These are phyloP conservation scores for Huso huso DNA, from an alignment of 2,797 vertebrate species.

Conservation along the genomic window DNA sequence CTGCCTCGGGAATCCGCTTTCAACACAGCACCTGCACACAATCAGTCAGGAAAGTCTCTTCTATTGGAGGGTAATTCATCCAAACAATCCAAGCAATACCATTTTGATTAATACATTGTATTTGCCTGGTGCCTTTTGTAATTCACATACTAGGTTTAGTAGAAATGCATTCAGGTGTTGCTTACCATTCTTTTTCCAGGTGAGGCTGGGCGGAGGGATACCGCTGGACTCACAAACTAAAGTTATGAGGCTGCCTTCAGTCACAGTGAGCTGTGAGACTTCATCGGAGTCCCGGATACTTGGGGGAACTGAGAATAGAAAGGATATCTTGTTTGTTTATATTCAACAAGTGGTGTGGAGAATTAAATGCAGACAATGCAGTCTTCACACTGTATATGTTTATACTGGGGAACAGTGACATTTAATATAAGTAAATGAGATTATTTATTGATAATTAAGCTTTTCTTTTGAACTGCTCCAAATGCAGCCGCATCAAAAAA, in stretches of 20 bases:
- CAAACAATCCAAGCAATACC: not conserved
- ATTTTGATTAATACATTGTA: not conserved
- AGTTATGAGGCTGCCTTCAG: slow-evolving; percentile 74
- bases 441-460: too few species aligned
- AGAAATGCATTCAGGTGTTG: not conserved
- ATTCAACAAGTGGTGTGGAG: too few species aligned
- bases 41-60: not conserved
- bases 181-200: slow-evolving; percentile 83
- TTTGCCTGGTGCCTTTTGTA: not conserved
- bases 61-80: not conserved
- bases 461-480: too few species aligned
- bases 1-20: slow-evolving; percentile 50
- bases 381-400: too few species aligned
- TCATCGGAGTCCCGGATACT: slow-evolving; percentile 73
- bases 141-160: not conserved
- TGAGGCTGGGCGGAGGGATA: slow-evolving; percentile 81
- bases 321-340: not conserved
- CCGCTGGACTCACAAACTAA: slow-evolving; percentile 89
- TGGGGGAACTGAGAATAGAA: slow-evolving; percentile 68
- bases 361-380: too few species aligned
- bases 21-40: slow-evolving; percentile 60
- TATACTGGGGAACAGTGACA: too few species aligned
- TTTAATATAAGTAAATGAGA: too few species aligned
- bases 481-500: too few species aligned
- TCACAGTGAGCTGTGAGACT: slow-evolving; percentile 66